These are phyloP conservation scores for Mythimna impura DNA, from an alignment of 2,888 invertebrate genomes.

Conservation along the genomic window DNA sequence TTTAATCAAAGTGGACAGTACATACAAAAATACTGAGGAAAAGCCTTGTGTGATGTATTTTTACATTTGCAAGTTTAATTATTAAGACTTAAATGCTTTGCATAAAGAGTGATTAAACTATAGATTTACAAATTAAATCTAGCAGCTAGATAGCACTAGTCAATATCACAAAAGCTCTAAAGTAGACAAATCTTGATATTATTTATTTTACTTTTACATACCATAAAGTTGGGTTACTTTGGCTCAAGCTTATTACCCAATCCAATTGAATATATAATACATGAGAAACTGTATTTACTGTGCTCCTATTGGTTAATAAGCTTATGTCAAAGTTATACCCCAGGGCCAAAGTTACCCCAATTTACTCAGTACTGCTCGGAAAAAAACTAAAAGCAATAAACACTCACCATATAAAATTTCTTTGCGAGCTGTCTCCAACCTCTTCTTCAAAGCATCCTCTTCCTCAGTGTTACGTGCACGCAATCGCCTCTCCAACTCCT, in stretches of 20 bases:
- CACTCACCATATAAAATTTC: slow-evolving; percentile 96
- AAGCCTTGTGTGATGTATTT: no score
- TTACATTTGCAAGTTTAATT: background rate
- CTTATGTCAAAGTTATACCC: no score
- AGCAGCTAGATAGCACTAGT: background rate
- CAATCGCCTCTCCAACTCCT: slow-evolving; percentile 93
- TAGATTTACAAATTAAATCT: background rate
- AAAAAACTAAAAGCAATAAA: background rate
- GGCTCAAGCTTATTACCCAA: no score
- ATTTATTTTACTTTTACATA: no score
- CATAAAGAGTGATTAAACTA: background rate
- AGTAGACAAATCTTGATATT: background rate
- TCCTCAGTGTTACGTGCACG: slow-evolving; percentile 96
- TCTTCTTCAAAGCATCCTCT: slow-evolving; percentile 94
- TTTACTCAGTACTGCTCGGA: no score
- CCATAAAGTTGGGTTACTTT: no score
- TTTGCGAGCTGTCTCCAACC: slow-evolving; percentile 94
- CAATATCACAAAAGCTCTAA: background rate
- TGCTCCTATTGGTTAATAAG: no score
- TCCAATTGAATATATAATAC: no score
- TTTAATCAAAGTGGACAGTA: no score
- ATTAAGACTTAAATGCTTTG: background rate
- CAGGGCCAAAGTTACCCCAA: no score
- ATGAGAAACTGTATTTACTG: no score
- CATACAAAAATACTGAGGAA: no score